Evolutionary conservation across 2,888 invertebrate species (phyloP).

Genomic region (Elysia crispata): DNA sequence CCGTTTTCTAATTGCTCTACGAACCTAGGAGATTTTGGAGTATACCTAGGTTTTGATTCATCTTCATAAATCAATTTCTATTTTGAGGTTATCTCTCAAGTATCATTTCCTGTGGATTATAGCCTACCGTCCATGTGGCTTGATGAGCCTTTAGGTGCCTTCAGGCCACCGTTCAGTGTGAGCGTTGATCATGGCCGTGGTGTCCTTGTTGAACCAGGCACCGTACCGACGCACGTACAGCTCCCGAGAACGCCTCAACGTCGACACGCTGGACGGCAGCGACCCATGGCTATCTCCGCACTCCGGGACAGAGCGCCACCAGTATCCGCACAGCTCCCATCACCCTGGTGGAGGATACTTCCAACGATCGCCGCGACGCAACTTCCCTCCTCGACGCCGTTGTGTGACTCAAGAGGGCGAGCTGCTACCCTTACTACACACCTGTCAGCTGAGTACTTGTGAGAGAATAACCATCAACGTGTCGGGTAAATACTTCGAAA

Average conservation of each 20-base stretch:
- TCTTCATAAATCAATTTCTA: too few species aligned
- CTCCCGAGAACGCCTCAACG: constrained; percentile 62
- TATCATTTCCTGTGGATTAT: too few species aligned
- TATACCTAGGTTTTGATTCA: too few species aligned
- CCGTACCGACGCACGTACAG: constrained; percentile 66
- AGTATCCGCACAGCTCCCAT: constrained; percentile 13
- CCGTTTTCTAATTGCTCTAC: too few species aligned
- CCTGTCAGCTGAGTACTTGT: constrained; percentile 70
- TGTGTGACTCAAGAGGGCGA: constrained; percentile 44
- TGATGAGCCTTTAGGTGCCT: not conserved
- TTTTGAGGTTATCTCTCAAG: too few species aligned
- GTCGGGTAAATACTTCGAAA: constrained; percentile 76
- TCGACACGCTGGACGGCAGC: constrained; percentile 55
- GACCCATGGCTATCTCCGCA: constrained; percentile 51
- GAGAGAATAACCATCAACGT: constrained; percentile 76
- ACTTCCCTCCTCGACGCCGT: constrained; percentile 18
- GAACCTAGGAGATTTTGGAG: too few species aligned
- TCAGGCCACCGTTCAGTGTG: not conserved
- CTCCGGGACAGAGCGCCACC: not conserved
- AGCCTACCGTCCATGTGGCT: not conserved
- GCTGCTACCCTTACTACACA: constrained; percentile 59
- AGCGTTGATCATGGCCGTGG: constrained; percentile 59
- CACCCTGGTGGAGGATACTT: not conserved
- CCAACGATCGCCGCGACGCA: not conserved
- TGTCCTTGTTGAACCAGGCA: constrained; percentile 70